Base-by-base conservation (phyloP, 2,797 vertebrate genomes). In the Ataeniobius toweri region DNA sequence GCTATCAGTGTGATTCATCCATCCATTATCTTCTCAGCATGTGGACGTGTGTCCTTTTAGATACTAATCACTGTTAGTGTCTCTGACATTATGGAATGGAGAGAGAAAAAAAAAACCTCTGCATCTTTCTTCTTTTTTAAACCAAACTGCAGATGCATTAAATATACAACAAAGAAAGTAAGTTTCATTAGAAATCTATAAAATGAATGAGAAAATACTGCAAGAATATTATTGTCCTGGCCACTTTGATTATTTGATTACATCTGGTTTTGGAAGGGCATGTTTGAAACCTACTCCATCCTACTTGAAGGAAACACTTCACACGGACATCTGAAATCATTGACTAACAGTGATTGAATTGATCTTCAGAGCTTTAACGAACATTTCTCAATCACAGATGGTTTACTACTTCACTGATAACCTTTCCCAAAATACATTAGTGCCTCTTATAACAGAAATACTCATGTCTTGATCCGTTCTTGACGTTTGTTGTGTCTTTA, bases 191-290 rank as follows among this genome's bases (percentile, higher is more conserved):
- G 76, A 79, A 78, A 79, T 77, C 63, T 78, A 68, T 48, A 79
- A 86, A 91, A 89, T 79, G 41, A 90, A 88, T 76, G 83, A 91
- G 85, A 91, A 86, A 88, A 86, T 73, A 79, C 86, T 80, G 85
- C 74, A 78, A 91, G 82, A 88, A 90, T 83, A 76, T 87, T 82
- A 91, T 85, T 80, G 93, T 90, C 90, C 84, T 61, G 78, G 91
- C 88, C 83, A 79, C 83, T 84, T 86, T 82, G 79, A 88, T 87
- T 76, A 86, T 71, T 78, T 36, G 56, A 55, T 79, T 73, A 75
- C 59, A 70, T 89, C 79, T 48, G 68, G 80, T 76, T 79, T 77
- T 6, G 76, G 77, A 74, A 83, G 81, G 80, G 79, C 80, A 72
- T 26, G 80, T 83, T 78, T 58, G 50, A 85, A 86, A 87, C 78